These are phyloP conservation scores for Ostrea edulis DNA, from an alignment of 1,140 invertebrate species.

Conservation along the genomic window DNA sequence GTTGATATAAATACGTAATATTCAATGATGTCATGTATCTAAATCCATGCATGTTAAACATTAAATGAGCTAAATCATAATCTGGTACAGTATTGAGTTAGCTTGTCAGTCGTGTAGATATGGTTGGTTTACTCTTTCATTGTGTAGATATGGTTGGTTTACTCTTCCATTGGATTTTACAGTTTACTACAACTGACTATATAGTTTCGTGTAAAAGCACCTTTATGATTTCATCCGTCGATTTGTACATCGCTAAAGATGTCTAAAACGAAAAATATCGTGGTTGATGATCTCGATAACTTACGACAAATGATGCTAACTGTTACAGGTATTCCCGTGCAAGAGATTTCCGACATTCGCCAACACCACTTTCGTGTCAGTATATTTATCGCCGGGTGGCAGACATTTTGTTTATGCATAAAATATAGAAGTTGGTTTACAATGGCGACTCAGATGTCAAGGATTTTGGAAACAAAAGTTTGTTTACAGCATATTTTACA, in stretches of 20 bases:
- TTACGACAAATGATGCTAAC: no score
- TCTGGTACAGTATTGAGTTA: background rate
- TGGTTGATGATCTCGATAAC: no score
- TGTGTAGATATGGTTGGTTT: background rate
- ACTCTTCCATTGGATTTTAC: background rate
- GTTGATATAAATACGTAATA: background rate
- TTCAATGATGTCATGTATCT: background rate
- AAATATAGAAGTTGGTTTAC: no score
- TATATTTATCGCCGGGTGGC: no score
- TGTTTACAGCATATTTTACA: no score
- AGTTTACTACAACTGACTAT: background rate
- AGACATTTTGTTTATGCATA: no score
- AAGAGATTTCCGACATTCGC: no score
- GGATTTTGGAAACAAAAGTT: no score
- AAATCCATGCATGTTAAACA: background rate
- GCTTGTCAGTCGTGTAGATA: background rate
- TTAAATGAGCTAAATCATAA: background rate
- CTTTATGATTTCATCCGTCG: conserved; percentile 1
- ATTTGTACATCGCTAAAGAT: background rate
- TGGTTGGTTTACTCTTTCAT: background rate
- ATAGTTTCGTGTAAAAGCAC: background rate
- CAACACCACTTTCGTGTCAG: no score
- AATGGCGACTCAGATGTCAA: no score
- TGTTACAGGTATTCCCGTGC: no score
- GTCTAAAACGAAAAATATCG: background rate